These are phyloP conservation scores for Acronicta psi DNA, from an alignment of 2,888 invertebrate species.

Conservation along the genomic window DNA sequence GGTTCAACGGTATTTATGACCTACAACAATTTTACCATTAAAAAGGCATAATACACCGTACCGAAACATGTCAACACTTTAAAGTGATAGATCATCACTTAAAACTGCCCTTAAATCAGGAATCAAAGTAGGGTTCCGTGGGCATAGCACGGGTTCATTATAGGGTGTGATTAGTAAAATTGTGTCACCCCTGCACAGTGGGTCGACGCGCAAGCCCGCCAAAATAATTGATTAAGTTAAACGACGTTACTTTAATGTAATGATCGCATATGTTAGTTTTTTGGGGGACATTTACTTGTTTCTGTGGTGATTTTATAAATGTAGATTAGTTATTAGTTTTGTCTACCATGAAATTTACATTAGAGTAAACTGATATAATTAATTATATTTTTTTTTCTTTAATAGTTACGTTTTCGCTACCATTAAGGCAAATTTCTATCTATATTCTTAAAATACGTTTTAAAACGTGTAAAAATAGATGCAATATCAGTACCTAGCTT, in stretches of 20 bases:
- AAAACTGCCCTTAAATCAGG: constrained; percentile 69
- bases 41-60: constrained; percentile 41
- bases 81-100: constrained; percentile 76
- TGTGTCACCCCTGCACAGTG: constrained; percentile 71
- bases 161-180: constrained; percentile 83
- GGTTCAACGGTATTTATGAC: too few species aligned
- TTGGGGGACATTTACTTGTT: constrained; percentile 49
- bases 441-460: too few species aligned
- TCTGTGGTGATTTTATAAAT: constrained; percentile 65
- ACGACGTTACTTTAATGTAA: constrained; percentile 83
- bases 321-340: constrained; percentile 52
- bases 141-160: constrained; percentile 66
- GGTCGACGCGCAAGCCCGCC: constrained; percentile 57
- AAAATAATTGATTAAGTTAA: constrained; percentile 86
- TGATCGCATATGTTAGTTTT: constrained; percentile 84
- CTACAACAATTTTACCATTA: constrained; percentile 10
- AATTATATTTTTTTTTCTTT: too few species aligned
- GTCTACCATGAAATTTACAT: constrained; percentile 9
- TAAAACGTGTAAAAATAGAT: too few species aligned
- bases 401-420: too few species aligned
- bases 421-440: too few species aligned
- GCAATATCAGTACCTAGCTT: too few species aligned
- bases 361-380: neutral
- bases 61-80: constrained; percentile 72
- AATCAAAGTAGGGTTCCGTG: constrained; percentile 76